Evolutionary conservation across 2,797 vertebrate genomes (phyloP), one percentile per base, ranked within the genome.

Genomic region (Muscicapa comitata): DNA sequence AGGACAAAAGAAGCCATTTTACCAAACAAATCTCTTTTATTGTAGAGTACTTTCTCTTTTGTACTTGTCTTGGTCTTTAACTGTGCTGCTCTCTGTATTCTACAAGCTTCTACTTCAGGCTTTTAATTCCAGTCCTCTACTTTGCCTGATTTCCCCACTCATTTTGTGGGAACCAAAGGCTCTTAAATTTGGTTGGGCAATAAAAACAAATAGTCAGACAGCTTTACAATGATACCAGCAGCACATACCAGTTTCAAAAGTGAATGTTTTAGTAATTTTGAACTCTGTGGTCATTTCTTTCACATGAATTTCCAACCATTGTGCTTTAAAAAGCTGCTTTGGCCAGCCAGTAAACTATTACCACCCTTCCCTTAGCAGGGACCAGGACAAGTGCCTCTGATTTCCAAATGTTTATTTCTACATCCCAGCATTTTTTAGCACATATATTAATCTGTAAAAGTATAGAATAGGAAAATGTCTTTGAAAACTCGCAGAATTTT

Each of bases 101-200:
- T n/a, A n/a, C 50, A 55, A 19, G 9, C 11, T 81, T 78, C 23
- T 45, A 25, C 9, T 51, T 85, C 48, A 38, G 48, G 3, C 3
- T 63, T 78, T 33, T 59, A 4, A 59, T 53, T 33, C 8, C 45
- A 48, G 4, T 40, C 4, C 7, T 72, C n/a, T 63, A 7, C 40
- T 59, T 48, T 75, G 7, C 1, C 17, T 65, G 13, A 0, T 28
- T 53, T 86, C 17, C 16, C 9, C 6, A 9, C 7, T 48, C 5
- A 8, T 29, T 70, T 3, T 37, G 18, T 48, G 10, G 20, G 10
- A 5, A 72, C 25, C 8, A 61, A 13, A 55, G 18, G 11, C 6
- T 54, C 24, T 17, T 40, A 35, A 68, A 73, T 23, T 48, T 61
- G 20, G 2, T 57, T 68, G 37, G 26, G 21, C 5, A 11, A 14